Conservation (phyloP, 2,797 vertebrate species). For the Harpagifer antarcticus region DNA sequence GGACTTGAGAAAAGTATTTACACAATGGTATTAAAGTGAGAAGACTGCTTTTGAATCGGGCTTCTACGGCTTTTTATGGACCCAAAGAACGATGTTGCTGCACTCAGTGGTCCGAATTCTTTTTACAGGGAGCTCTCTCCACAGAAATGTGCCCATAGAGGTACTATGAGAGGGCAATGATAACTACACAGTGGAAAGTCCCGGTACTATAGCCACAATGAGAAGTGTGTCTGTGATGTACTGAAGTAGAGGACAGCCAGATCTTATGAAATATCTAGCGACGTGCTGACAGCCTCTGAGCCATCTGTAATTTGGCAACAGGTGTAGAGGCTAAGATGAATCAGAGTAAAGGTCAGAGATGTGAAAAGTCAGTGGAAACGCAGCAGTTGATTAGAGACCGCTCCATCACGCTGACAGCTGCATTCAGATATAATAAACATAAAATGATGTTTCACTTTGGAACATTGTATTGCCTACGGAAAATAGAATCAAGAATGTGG, state of each 20-base stretch:
- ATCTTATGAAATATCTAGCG: conserved; percentile 49
- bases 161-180: background rate
- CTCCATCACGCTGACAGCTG: conserved; percentile 47
- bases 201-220: background rate
- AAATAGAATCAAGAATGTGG: background rate
- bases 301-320: conserved; percentile 79
- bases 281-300: conserved; percentile 64
- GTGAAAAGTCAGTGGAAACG: conserved; percentile 68
- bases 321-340: conserved; percentile 71
- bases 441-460: conserved; percentile 22
- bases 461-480: background rate
- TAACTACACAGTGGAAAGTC: conserved; percentile 2
- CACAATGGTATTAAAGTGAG: background rate
- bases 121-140: conserved; percentile 3
- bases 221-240: conserved; percentile 27
- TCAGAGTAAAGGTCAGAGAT: conserved; percentile 72
- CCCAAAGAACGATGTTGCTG: conserved; percentile 17
- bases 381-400: conserved; percentile 61
- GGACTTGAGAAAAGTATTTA: conserved; percentile 13
- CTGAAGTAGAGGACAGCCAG: conserved; percentile 29
- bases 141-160: conserved; percentile 20
- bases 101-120: background rate
- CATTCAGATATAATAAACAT: conserved; percentile 30
- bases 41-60: conserved; percentile 17
- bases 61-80: conserved; percentile 8